Evolutionary conservation across 2,113 vertebrate species (phyloP).

Genomic region (Picathartes gymnocephalus): DNA sequence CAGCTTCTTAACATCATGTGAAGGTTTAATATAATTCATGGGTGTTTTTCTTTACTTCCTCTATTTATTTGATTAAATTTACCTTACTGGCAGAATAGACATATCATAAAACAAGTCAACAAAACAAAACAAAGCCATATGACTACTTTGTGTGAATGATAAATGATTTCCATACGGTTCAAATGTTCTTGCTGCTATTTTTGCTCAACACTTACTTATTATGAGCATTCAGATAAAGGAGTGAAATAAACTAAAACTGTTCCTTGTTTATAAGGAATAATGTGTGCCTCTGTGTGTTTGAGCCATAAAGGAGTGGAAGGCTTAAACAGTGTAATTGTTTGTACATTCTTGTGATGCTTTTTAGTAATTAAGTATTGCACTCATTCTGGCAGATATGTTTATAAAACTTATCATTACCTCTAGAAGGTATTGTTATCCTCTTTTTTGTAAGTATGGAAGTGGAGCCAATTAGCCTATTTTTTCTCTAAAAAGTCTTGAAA

Average conservation of each 20-base stretch:
- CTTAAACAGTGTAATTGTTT: not conserved
- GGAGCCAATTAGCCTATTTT: not conserved
- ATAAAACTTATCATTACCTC: not conserved
- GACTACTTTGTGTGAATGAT: not conserved
- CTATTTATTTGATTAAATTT: not conserved
- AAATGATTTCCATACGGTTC: not conserved
- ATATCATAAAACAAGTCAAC: not conserved
- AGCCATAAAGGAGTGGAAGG: not conserved
- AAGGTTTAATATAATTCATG: slow-evolving; percentile 26
- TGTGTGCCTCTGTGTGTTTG: not conserved
- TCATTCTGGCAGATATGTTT: not conserved
- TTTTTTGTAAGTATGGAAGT: not conserved
- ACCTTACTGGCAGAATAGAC: not conserved
- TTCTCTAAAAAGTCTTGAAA: not conserved
- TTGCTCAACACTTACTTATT: not conserved
- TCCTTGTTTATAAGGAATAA: not conserved
- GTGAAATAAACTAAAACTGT: not conserved
- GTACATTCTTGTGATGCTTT: not conserved
- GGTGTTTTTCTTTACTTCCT: slow-evolving; percentile 35
- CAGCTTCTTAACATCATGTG: slow-evolving; percentile 30
- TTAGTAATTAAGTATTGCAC: not conserved
- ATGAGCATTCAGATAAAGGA: not conserved
- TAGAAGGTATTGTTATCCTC: not conserved
- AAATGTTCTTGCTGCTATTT: not conserved
- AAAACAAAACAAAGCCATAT: not conserved